These are phyloP conservation scores for Caradrina kadenii DNA, from an alignment of 2,888 invertebrate genomes.

Conservation along the genomic window DNA sequence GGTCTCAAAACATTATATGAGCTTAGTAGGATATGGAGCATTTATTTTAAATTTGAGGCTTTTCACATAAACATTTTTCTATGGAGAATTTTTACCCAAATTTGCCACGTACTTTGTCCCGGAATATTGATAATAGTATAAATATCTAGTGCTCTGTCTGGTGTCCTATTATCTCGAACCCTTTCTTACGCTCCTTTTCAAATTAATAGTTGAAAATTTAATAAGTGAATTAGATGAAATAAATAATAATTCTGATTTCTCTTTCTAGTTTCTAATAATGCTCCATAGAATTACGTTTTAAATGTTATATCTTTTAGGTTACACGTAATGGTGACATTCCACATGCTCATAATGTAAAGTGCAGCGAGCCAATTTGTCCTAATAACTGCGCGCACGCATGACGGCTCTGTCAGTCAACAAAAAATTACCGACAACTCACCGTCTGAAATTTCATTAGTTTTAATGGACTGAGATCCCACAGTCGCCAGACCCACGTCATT, in stretches of 20 bases:
- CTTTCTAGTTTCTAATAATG: neutral
- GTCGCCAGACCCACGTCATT: too few species aligned
- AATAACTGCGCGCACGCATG: too few species aligned
- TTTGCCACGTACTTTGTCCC: neutral
- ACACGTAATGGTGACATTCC: slow-evolving; percentile 41
- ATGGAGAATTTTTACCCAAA: neutral
- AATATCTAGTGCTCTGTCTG: too few species aligned
- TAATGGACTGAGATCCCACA: too few species aligned
- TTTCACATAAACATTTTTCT: neutral
- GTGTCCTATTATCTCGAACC: too few species aligned
- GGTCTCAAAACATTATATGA: neutral
- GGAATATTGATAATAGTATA: neutral
- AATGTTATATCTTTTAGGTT: slow-evolving; percentile 1
- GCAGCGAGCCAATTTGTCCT: neutral
- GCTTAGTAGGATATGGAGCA: slow-evolving; percentile 9
- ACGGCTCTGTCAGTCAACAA: too few species aligned
- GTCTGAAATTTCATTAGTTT: neutral
- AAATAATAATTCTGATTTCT: neutral
- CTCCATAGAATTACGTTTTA: neutral
- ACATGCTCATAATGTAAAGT: slow-evolving; percentile 7
- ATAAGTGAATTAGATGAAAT: too few species aligned
- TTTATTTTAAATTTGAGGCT: neutral
- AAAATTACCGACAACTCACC: too few species aligned
- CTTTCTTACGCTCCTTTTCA: too few species aligned
- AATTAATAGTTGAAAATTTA: too few species aligned